phyloP scores from a whole-genome alignment of 2,888 invertebrate species.

The Carcina quercana region DNA sequence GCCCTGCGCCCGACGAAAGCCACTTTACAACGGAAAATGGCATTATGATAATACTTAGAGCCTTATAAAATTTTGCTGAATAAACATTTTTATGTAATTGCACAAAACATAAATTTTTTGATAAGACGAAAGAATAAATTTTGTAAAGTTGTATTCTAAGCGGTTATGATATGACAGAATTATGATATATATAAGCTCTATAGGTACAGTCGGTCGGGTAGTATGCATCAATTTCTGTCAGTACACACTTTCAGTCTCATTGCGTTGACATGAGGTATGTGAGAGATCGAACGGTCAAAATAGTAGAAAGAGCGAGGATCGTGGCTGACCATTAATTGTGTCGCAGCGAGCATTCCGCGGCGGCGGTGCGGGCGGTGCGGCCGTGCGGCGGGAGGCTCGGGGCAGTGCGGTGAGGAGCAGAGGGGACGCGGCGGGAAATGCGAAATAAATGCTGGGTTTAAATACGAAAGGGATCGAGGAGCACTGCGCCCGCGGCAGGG shows the following conservation, averaged over 20 bases:
- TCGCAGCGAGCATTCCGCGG: conserved; percentile 41
- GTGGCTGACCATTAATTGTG: conserved; percentile 57
- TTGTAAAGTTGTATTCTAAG: too few relatives aligned
- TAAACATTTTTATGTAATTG: conserved; percentile 67
- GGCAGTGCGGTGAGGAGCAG: too few relatives aligned
- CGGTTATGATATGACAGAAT: too few relatives aligned
- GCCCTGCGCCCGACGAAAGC: conserved; percentile 56
- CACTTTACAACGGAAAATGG: conserved; percentile 71
- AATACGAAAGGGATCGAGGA: conserved; percentile 65
- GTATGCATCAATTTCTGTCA: too few relatives aligned
- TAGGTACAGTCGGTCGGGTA: too few relatives aligned
- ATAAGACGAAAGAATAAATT: conserved; percentile 25
- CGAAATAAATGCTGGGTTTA: conserved; percentile 71
- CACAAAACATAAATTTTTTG: conserved; percentile 44
- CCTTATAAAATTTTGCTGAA: conserved; percentile 67
- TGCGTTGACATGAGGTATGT: conserved; percentile 8
- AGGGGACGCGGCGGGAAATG: conserved; percentile 62
- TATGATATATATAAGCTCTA: conserved; percentile 1
- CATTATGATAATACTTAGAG: conserved; percentile 70
- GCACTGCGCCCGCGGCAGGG: conserved; percentile 61
- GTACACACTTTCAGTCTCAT: too few relatives aligned
- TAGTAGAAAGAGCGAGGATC: conserved; percentile 32
- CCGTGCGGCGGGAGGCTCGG: too few relatives aligned
- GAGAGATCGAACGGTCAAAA: conserved; percentile 15
- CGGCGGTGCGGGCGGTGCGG: conserved; percentile 43